Base-by-base conservation (phyloP, 2,888 invertebrate species). In the Drosophila neutralis region DNA sequence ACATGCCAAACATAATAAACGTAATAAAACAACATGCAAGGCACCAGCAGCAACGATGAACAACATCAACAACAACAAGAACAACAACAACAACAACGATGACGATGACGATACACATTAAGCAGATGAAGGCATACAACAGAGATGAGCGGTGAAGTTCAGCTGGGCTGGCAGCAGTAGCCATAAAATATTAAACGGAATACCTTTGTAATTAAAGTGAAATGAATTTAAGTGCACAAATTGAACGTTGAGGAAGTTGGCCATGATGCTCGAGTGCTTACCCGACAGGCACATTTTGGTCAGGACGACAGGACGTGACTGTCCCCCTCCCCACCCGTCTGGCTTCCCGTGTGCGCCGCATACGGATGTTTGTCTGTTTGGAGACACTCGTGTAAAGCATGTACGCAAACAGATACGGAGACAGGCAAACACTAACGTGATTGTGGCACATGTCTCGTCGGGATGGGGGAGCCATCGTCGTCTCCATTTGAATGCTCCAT, bases 181-280 rank as follows among this genome's bases (percentile, higher is more conserved):
- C 85, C 82, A 90, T 85, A 80, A 90, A 85, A 90, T 85, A 90
- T 85, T 90, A 90, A 88, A 90, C 78, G 86, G 87, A 83, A 85
- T 90, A 90, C 85, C 85, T 86, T 80, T 83, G 90, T 85, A 90
- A 85, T 85, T 85, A 85, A 90, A 85, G 88, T 90, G 89, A 88
- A 85, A 85, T 90, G 90, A 90, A 85, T 85, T 85, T 90, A 85
- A 90, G 85, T 88, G 88, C 85, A 83, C 90, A 85, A 85, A 85
- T 85, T 85, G 90, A 90, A 85, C 85, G 90, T 64, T 52, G 86
- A 79, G 86, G 71, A 82, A 87, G 88, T 77, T 73, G 71, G 51
- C 81, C 81, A 71, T 69, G 88, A 71, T 67, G 88, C 71, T 66
- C 76, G 65, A 81, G 71, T 73, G 68, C 67, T 56, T 56, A 40